Evolutionary conservation across 1,140 invertebrate species (phyloP).

Genomic region (Vanessa tameamea): DNA sequence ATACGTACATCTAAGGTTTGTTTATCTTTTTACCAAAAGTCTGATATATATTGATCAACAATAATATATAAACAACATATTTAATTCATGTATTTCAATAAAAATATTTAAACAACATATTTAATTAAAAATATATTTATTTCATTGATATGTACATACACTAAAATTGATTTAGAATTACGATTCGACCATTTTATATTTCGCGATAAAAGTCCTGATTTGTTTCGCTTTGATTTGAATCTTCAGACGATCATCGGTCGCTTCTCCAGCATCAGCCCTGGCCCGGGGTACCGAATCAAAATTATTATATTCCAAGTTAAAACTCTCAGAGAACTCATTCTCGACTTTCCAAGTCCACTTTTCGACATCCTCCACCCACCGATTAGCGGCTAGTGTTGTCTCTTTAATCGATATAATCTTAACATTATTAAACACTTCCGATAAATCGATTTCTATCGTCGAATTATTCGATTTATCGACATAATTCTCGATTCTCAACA

Average conservation of each 20-base stretch:
- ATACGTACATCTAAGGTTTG: too few species aligned
- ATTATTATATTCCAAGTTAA: slow-evolving; percentile 42
- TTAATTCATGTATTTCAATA: too few species aligned
- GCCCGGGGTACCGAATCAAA: slow-evolving; percentile 4
- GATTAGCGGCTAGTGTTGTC: slow-evolving; percentile 86
- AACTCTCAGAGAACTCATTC: slow-evolving; percentile 44
- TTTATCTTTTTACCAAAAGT: too few species aligned
- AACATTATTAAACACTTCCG: slow-evolving; percentile 81
- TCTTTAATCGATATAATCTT: slow-evolving; percentile 82
- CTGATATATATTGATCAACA: too few species aligned
- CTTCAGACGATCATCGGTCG: slow-evolving; percentile 24
- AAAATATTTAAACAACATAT: background rate
- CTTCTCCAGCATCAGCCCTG: slow-evolving; percentile 10
- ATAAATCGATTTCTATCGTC: slow-evolving; percentile 55
- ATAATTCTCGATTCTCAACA: slow-evolving; percentile 94
- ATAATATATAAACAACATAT: too few species aligned
- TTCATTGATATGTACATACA: background rate
- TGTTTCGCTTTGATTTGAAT: slow-evolving; percentile 59
- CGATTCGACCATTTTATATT: slow-evolving; percentile 39
- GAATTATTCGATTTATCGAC: slow-evolving; percentile 85
- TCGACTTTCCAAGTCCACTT: slow-evolving; percentile 77
- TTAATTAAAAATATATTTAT: slow-evolving; percentile 2
- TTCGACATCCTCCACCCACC: slow-evolving; percentile 76
- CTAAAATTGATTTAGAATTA: background rate
- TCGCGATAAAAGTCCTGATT: slow-evolving; percentile 63